Evolutionary conservation across 2,888 invertebrate species (phyloP), one percentile per base, ranked within the genome.

Genomic region (Acleris laterana): DNA sequence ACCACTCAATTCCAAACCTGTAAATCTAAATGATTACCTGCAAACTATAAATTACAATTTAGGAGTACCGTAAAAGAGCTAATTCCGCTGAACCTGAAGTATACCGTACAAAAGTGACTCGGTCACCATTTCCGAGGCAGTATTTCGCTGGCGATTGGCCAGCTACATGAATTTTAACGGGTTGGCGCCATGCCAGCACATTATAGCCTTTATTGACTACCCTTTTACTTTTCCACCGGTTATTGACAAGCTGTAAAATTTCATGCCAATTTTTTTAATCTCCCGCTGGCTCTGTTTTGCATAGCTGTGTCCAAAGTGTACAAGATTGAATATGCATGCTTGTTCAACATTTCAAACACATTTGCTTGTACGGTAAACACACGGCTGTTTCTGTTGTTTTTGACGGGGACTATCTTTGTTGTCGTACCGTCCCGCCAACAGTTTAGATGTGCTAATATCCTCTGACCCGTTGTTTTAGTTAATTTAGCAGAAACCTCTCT

Each of bases 141-240:
- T 42, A 59, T 32, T 32, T 22, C 46, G n/a, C 57, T 60, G 64
- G 64, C 60, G 16, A 25, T 9, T 11, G 5, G 64, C 64, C 64
- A 64, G 28, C 7, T 48, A 38, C 48, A 59, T 64, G 59, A 49
- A 59, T 64, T 59, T 59, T 48, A 59, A 48, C 42, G 28, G 38
- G 53, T 20, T 59, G 64, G 64, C 64, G 6, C 11, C 2, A 5
- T 19, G 59, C 64, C 64, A 64, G 16, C 42, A 53, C 53, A 53
- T 59, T 53, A 42, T 28, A 48, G 42, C 48, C 55, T 48, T 22
- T 64, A 63, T 63, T 38, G 48, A 63, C 58, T 52, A 38, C 57
- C 20, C 32, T 55, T 57, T 63, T 48, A 16, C 52, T 58, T 64
- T 59, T 53, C 55, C 16, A 17, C 55, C 38, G 55, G 46, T 49